Evolutionary conservation across 1,140 invertebrate species (phyloP), one percentile per base, ranked within the genome.

Genomic region (Drosophila ironensis): DNA sequence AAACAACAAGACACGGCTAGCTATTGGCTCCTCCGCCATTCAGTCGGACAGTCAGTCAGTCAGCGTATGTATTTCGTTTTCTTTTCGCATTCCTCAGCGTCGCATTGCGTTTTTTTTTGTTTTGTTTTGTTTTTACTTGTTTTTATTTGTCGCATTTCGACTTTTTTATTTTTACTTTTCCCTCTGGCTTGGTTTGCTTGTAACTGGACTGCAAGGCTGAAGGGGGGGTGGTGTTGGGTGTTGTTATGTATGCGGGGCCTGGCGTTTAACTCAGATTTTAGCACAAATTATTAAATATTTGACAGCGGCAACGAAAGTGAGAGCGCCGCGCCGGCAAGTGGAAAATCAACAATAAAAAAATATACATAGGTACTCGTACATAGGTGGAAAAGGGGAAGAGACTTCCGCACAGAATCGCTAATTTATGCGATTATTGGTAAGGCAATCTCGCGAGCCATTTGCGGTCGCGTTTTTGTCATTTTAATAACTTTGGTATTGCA

Each of bases 261-360:
- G 60, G 50, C 47, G 47, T 59, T 78, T 78, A 78, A 86, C 67
- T 73, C 70, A 84, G 59, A 86, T 61, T 84, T 86, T 74, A 86
- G 80, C 78, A 84, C 63, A 84, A 82, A 70, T 86, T 78, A 78
- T 86, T 84, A 84, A 78, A 84, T 78, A 74, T 82, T 82, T 84
- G 80, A 70, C 69, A 60, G 52, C 38, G 64, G 48, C 74, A 69
- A 77, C 52, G 80, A 80, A 80, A 81, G 75, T 81, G 76, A 84
- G 80, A 81, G 77, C 75, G n/a, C n/a, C n/a, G n/a, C n/a, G n/a
- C n/a, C n/a, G 46, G 47, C 63, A 66, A 70, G 61, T 28, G 41
- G 25, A 67, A 68, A 56, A 25, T 25, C 33, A 12, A 16, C 5
- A 14, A 3, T 8, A 11, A 4, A 4, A 11, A 11, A 11, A n/a